Conservation (phyloP, 2,797 vertebrate genomes). For the Esox masquinongy region DNA sequence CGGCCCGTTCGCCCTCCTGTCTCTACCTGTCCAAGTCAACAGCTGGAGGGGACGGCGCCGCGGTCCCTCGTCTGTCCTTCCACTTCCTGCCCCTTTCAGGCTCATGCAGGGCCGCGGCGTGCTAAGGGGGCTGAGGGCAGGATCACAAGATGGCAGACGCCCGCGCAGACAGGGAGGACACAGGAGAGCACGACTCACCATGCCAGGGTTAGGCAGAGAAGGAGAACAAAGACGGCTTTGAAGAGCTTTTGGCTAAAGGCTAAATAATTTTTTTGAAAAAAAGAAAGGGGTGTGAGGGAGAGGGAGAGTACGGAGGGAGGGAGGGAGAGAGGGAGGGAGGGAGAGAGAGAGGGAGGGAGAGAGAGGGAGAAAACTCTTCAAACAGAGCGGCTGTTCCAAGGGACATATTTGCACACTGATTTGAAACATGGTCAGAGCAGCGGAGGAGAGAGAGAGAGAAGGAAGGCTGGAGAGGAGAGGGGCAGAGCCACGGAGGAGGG, state of each 20-base stretch:
- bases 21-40: not conserved
- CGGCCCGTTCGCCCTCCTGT: not conserved
- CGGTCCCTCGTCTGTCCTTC: not conserved
- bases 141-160: not conserved
- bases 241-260: conserved; percentile 38
- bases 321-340: not conserved
- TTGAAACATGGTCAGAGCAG: conserved; percentile 20
- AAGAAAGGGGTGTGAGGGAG: not conserved
- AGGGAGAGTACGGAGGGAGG: not conserved
- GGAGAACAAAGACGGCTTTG: conserved; percentile 32
- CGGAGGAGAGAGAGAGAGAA: not conserved
- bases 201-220: conserved; percentile 28
- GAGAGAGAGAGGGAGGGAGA: not conserved
- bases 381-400: conserved; percentile 36
- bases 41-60: not conserved
- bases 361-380: conserved; percentile 26
- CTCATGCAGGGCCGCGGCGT: not conserved
- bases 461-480: not conserved
- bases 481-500: too few relatives aligned
- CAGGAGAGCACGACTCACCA: not conserved
- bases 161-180: not conserved
- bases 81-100: not conserved
- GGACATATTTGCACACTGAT: conserved; percentile 37
- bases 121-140: not conserved
- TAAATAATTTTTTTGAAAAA: conserved; percentile 7